These are phyloP conservation scores for Eupristina koningsbergeri DNA, from an alignment of 1,140 invertebrate species.

Conservation along the genomic window DNA sequence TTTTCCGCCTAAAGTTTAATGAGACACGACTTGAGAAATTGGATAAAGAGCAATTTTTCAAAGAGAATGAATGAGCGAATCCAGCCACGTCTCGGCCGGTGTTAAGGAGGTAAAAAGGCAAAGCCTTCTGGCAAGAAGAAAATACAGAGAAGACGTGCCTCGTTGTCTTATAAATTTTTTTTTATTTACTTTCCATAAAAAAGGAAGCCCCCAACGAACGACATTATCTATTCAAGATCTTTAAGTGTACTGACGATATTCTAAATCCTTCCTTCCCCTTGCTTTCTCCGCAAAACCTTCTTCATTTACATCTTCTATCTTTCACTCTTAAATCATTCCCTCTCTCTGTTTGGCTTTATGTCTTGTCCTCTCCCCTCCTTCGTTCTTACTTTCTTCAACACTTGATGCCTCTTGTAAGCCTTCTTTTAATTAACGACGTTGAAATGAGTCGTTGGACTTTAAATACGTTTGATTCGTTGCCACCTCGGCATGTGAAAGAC, in stretches of 20 bases:
- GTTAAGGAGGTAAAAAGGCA: slow-evolving; percentile 39
- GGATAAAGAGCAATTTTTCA: slow-evolving; percentile 72
- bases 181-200: slow-evolving; percentile 31
- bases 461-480: slow-evolving; percentile 63
- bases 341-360: slow-evolving; percentile 22
- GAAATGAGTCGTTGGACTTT: slow-evolving; percentile 63
- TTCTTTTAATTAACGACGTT: slow-evolving; percentile 65
- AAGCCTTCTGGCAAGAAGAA: slow-evolving; percentile 47
- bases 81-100: slow-evolving; percentile 54
- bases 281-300: slow-evolving; percentile 13
- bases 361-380: background rate
- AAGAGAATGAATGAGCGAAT: slow-evolving; percentile 65
- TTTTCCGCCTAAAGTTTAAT: slow-evolving; percentile 68
- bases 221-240: slow-evolving; percentile 52
- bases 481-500: slow-evolving; percentile 30
- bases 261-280: slow-evolving; percentile 51
- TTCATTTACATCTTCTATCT: background rate
- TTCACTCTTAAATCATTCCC: background rate
- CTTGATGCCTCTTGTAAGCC: slow-evolving; percentile 37
- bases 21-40: slow-evolving; percentile 71
- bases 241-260: slow-evolving; percentile 48
- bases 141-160: slow-evolving; percentile 46
- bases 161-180: slow-evolving; percentile 40
- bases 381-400: slow-evolving; percentile 25
- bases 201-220: slow-evolving; percentile 44